Evolutionary conservation across 2,888 invertebrate genomes (phyloP).

Genomic region (Serripes groenlandicus): DNA sequence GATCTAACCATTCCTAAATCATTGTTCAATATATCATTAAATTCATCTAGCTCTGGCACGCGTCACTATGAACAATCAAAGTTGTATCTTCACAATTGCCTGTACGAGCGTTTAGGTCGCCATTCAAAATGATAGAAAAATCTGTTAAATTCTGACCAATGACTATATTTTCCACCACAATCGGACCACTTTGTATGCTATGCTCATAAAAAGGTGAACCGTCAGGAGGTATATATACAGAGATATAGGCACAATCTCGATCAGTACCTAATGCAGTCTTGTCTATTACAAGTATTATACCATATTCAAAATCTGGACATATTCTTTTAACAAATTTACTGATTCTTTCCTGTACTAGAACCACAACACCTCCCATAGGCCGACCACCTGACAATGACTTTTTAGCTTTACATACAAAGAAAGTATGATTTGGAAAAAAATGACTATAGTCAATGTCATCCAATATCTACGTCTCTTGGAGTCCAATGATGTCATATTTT

Average conservation of each 20-base stretch:
- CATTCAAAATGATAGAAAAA: neutral
- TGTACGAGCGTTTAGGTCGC: slow-evolving; percentile 1
- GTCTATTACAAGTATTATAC: slow-evolving; percentile 7
- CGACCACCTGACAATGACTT: neutral
- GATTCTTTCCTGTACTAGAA: neutral
- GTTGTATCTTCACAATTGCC: neutral
- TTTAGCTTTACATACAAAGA: slow-evolving; percentile 6
- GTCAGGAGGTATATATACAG: slow-evolving; percentile 24
- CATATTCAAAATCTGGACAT: slow-evolving; percentile 12
- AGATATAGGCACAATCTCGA: slow-evolving; percentile 16
- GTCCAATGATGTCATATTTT: slow-evolving; percentile 13
- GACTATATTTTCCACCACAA: slow-evolving; percentile 3
- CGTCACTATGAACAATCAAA: no score
- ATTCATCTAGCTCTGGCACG: neutral
- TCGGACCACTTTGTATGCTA: neutral
- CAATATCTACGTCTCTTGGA: slow-evolving; percentile 28
- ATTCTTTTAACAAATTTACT: slow-evolving; percentile 4
- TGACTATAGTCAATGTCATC: neutral
- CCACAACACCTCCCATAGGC: slow-evolving; percentile 19
- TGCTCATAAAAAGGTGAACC: slow-evolving; percentile 18
- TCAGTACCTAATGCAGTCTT: neutral
- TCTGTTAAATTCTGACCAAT: neutral
- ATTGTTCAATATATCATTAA: neutral
- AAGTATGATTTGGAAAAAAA: neutral
- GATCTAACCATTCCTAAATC: neutral